Evolutionary conservation across 2,797 vertebrate genomes (phyloP), one percentile per base, ranked within the genome.

Genomic region (Silurus aristotelis): DNA sequence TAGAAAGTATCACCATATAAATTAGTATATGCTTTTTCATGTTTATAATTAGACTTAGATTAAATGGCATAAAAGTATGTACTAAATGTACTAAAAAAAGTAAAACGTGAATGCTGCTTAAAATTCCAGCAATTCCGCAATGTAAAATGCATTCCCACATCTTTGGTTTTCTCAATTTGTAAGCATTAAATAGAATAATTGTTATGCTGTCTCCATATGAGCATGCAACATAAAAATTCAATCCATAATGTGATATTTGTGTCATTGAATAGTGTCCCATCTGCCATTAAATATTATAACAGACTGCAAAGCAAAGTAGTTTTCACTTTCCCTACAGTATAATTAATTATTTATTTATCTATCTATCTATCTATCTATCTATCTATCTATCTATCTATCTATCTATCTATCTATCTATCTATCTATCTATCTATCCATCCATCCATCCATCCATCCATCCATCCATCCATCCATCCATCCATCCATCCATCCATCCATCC

Each of bases 241-340:
- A 86, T 89, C 90, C 80, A 85, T 92, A 86, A 56, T 92, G 87
- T 92, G 88, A 85, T 92, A 89, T 90, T 70, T 88, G 76, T 86
- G 61, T 86, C 70, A 73, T 46, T 87, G 61, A 86, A 68, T 88
- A 83, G 82, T 52, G 83, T 82, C 88, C 79, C 25, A 76, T 38
- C 78, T 46, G 58, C 56, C 58, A 77, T 83, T n/a, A 75, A 61
- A 75, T 81, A 72, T 76, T 82, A 83, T 87, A 75, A 52, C 73
- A 84, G 85, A 60, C 82, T 85, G 85, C 75, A 91, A 91, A 92
- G 86, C 84, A 92, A 87, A 89, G 64, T 76, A 19, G 82, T 61
- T 83, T 73, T 72, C 70, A 27, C 84, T 48, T 73, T 81, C 43
- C 61, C 67, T 38, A 3, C 70, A 19, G 22, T 14, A 56, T 56